phyloP scores from a whole-genome alignment of 2,797 vertebrate genomes.

The Cyprinella venusta region DNA sequence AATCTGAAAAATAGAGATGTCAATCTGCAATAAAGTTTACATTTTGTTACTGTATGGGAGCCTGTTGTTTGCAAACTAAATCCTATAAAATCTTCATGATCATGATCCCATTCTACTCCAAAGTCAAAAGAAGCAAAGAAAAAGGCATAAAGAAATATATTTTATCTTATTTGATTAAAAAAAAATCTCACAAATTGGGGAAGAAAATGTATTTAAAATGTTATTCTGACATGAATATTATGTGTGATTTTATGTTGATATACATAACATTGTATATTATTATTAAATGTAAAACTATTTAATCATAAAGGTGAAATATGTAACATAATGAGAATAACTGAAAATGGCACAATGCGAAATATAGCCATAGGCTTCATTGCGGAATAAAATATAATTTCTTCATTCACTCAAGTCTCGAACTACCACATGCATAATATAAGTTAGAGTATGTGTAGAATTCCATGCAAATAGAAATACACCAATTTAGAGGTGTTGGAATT shows the following conservation, averaged over 20 bases:
- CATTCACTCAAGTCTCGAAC: not conserved
- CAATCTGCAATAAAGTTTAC: constrained; percentile 84
- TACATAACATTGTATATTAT: too few relatives aligned
- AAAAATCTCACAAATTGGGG: not conserved
- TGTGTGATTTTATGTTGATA: not conserved
- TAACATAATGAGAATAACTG: not conserved
- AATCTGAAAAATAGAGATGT: constrained; percentile 75
- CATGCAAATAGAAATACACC: constrained; percentile 4
- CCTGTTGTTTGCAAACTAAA: not conserved
- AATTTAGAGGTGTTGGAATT: constrained; percentile 24
- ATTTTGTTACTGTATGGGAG: constrained; percentile 76
- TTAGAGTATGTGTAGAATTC: not conserved
- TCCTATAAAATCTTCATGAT: not conserved
- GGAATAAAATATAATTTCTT: not conserved
- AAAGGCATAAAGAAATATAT: not conserved
- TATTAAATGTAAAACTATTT: not conserved
- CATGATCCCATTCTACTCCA: not conserved
- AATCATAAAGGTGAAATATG: not conserved
- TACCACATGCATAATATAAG: not conserved
- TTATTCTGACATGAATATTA: too few relatives aligned
- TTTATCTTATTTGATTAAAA: too few relatives aligned
- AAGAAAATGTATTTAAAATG: not conserved
- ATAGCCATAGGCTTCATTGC: not conserved
- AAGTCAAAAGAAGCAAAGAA: not conserved
- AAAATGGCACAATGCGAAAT: not conserved